Percentiles rank a stretch among this genome's conserved stretches.
Conservation (phyloP, 2,113 vertebrate species). For the Scophthalmus maximus region DNA sequence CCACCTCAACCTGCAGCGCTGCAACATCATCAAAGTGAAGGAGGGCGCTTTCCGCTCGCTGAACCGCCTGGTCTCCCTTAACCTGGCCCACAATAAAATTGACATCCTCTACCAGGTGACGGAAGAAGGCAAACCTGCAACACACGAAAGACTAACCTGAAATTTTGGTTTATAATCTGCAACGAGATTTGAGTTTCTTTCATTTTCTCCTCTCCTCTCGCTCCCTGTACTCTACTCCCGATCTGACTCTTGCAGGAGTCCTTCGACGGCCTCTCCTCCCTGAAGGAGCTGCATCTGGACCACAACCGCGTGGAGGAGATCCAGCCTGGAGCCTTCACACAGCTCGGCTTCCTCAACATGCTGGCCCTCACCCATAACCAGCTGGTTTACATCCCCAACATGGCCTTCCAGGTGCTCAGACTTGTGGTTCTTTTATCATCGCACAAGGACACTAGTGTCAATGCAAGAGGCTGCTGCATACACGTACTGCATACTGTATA, state of each 20-base stretch:
- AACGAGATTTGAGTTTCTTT: neutral
- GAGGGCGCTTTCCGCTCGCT: conserved; percentile 92
- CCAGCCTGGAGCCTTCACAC: conserved; percentile 89
- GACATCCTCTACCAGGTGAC: conserved; percentile 87
- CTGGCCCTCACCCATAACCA: conserved; percentile 88
- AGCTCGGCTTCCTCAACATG: conserved; percentile 87
- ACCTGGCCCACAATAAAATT: conserved; percentile 90
- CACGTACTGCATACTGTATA: neutral
- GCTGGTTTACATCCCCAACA: conserved; percentile 92
- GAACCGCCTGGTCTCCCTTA: conserved; percentile 88
- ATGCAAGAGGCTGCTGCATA: neutral
- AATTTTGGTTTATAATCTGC: too few species aligned
- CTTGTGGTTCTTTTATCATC: too few species aligned
- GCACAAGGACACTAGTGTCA: neutral
- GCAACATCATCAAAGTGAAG: conserved; percentile 84
- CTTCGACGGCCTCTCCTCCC: conserved; percentile 90
- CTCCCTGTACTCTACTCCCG: neutral
- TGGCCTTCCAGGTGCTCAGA: conserved; percentile 87
- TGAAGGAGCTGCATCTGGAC: conserved; percentile 88
- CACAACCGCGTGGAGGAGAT: conserved; percentile 92
- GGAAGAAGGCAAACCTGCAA: neutral
- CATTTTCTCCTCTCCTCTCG: neutral
- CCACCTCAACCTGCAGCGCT: conserved; percentile 88
- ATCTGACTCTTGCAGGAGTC: conserved; percentile 82
- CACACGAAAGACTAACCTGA: neutral